Base-by-base conservation (phyloP, 2,113 vertebrate genomes). In the Lycocorax pyrrhopterus region DNA sequence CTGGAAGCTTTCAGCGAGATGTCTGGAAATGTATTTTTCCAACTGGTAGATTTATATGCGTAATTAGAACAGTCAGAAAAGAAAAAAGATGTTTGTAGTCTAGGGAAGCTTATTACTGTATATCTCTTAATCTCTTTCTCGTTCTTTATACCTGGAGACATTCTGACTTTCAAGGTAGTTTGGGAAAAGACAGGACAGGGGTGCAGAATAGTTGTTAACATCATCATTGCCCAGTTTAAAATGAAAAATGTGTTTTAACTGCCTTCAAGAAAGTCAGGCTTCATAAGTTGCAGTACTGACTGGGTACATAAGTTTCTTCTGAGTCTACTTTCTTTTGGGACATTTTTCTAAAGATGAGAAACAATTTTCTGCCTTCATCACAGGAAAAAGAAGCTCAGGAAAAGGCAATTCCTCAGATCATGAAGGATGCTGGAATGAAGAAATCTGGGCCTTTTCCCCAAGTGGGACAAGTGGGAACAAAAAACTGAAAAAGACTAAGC, bases 321-420 rank as follows among this genome's bases (percentile, higher is more conserved):
- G 60, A 80, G 18, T 53, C 44, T 43, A 1, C 27, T 79, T 66
- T 37, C 7, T 49, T 92, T 44, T 53, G 27, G 46, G 51, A 39
- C 18, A 0, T 77, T 84, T 93, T 84, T 55, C 39, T n/a, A 41
- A 64, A 80, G 80, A 87, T 59, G 37, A 83, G 49, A 69, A 93
- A 58, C 37, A 55, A 64, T 91, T 87, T 90, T 97, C 35, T 96
- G 39, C 91, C 80, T 81, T 84, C 79, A 92, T 83, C 56, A 56
- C 87, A 99, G 99, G 99, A 95, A 99, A 99, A 98, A 98, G 99
- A 98, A 99, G 99, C 87, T 99, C 98, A 94, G 98, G 99, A 97
- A 99, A 99, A 96, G 98, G 98, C 81, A 98, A 98, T 56, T 98
- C 98, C 41, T 99, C 99, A 66, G 99, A 99, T 95, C 99, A 99